phyloP scores from a whole-genome alignment of 2,113 vertebrate species.

The Eptesicus fuscus region DNA sequence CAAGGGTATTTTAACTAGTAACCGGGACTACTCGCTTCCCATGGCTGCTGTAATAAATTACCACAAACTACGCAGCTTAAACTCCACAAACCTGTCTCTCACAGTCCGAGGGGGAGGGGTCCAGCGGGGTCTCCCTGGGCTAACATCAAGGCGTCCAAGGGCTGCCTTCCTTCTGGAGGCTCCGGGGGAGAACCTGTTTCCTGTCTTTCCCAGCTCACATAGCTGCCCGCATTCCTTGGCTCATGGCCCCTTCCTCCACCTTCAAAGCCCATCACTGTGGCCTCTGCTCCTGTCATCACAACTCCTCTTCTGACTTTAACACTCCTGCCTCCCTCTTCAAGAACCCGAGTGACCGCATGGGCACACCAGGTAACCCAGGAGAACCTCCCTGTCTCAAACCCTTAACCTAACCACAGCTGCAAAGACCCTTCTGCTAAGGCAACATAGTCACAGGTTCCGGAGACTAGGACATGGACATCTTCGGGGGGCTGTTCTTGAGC shows the following conservation, averaged over 20 bases:
- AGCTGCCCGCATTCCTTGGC: not conserved
- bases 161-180: not conserved
- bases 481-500: not conserved
- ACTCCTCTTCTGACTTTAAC: not conserved
- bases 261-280: not conserved
- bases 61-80: no score
- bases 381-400: not conserved
- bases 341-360: not conserved
- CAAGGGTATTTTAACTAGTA: not conserved
- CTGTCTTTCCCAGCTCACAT: not conserved
- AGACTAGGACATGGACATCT: no score
- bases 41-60: not conserved
- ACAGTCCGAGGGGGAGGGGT: not conserved
- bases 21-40: not conserved
- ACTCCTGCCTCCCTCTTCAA: not conserved
- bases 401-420: not conserved
- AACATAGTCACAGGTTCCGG: not conserved
- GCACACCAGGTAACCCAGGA: not conserved
- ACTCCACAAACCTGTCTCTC: not conserved
- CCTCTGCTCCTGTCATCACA: not conserved
- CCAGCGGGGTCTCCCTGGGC: not conserved
- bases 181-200: not conserved
- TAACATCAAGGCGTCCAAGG: not conserved
- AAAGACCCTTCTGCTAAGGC: not conserved
- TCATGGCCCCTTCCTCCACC: not conserved